Evolutionary conservation across 2,113 vertebrate species (phyloP).

Genomic region (Actinemys pallida): DNA sequence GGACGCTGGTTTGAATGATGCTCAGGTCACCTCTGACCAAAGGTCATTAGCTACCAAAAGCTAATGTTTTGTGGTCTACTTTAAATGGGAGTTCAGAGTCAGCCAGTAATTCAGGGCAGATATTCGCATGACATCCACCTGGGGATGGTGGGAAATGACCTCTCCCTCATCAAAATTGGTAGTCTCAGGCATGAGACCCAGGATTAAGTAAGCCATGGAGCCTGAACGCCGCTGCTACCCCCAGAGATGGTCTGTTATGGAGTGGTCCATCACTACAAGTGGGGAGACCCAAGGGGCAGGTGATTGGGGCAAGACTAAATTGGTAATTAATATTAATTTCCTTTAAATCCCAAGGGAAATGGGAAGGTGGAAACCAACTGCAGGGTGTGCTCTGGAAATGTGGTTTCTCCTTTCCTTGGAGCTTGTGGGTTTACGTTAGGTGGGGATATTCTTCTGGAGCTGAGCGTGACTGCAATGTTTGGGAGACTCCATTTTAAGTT

Average conservation of each 20-base stretch:
- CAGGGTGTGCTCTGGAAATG: neutral
- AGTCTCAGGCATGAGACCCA: neutral
- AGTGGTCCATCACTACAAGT: neutral
- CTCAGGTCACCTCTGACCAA: accelerated
- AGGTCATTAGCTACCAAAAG: neutral
- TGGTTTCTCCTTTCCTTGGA: neutral
- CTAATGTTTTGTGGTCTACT: neutral
- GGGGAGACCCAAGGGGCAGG: neutral
- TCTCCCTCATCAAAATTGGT: neutral
- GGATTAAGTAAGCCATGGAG: neutral
- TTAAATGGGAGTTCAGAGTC: neutral
- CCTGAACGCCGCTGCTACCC: neutral
- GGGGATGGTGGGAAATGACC: no score
- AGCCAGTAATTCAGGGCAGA: neutral
- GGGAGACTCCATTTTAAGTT: no score
- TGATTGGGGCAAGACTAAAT: neutral
- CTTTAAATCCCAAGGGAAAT: neutral
- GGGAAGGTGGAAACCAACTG: neutral
- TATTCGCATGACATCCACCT: neutral
- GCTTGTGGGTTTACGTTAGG: neutral
- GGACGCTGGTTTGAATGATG: neutral
- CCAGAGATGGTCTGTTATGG: neutral
- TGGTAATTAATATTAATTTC: neutral
- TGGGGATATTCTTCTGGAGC: no score
- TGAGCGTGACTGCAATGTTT: neutral